These are phyloP conservation scores for Enteromius unitaeniatus DNA, from an alignment of 2,797 vertebrate genomes.

Conservation along the genomic window DNA sequence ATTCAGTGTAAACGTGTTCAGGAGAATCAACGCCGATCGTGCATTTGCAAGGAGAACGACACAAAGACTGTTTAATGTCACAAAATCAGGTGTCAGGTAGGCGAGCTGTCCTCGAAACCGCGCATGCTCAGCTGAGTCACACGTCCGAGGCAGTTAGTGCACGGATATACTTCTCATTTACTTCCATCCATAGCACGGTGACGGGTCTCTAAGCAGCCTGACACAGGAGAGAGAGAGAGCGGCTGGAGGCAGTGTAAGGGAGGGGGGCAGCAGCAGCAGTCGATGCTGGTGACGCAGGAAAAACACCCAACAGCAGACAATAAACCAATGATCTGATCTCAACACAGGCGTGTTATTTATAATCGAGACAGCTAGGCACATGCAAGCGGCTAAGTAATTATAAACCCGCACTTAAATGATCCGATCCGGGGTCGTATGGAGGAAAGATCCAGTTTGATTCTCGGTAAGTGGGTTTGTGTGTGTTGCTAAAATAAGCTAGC, in stretches of 20 bases:
- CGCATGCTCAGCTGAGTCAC: conserved; percentile 47
- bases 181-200: conserved; percentile 44
- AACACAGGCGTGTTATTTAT: conserved; percentile 43
- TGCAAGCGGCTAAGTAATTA: conserved; percentile 13
- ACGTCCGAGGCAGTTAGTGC: conserved; percentile 27
- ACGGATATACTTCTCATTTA: conserved; percentile 49
- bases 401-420: conserved; percentile 40
- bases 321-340: conserved; percentile 69
- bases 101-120: conserved; percentile 5
- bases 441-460: conserved; percentile 83
- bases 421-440: conserved; percentile 63
- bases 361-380: conserved; percentile 67
- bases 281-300: conserved; percentile 89
- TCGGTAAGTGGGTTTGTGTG: conserved; percentile 78
- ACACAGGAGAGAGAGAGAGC: conserved; percentile 42
- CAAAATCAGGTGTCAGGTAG: conserved; percentile 27
- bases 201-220: conserved; percentile 51
- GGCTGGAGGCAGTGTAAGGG: conserved; percentile 72
- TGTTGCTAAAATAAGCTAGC: conserved; percentile 73
- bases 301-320: conserved; percentile 85
- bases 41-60: background rate
- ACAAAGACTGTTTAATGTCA: background rate
- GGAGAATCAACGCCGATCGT: background rate
- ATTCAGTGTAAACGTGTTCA: background rate
- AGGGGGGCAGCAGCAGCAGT: conserved; percentile 73